phyloP scores from a whole-genome alignment of 2,888 invertebrate species.

The Nemapogon koenigi region DNA sequence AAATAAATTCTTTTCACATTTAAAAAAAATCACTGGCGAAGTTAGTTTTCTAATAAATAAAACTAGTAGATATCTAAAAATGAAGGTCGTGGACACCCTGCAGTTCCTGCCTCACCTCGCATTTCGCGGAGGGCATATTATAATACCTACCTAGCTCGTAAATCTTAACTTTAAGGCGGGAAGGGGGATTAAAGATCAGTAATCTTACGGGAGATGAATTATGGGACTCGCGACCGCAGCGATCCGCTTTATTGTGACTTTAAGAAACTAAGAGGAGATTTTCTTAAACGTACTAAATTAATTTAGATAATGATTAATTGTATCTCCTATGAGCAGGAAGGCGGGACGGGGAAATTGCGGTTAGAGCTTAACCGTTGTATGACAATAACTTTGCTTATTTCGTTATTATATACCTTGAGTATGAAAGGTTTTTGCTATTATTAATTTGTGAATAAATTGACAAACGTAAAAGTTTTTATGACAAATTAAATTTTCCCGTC shows the following conservation, averaged over 20 bases:
- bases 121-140: conserved; percentile 63
- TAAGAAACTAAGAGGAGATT: conserved; percentile 64
- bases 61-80: no score
- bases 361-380: no score
- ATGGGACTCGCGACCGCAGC: conserved; percentile 56
- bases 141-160: conserved; percentile 73
- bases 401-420: no score
- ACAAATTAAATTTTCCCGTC: no score
- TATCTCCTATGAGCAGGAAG: conserved; percentile 40
- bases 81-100: conserved; percentile 2
- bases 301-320: conserved; percentile 66
- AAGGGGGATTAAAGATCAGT: conserved; percentile 79
- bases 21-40: no score
- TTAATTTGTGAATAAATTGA: no score
- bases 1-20: no score
- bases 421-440: no score
- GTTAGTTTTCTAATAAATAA: no score
- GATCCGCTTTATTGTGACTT: conserved; percentile 61
- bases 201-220: conserved; percentile 76
- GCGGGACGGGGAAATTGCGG: conserved; percentile 28
- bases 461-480: no score
- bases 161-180: conserved; percentile 75
- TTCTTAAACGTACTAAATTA: conserved; percentile 62
- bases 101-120: neutral
- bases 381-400: no score